A percentile compares a stretch with the other conserved stretches of the same genome.
phyloP scores from a whole-genome alignment of 2,113 vertebrate genomes.

The Melanostigma gelatinosum region DNA sequence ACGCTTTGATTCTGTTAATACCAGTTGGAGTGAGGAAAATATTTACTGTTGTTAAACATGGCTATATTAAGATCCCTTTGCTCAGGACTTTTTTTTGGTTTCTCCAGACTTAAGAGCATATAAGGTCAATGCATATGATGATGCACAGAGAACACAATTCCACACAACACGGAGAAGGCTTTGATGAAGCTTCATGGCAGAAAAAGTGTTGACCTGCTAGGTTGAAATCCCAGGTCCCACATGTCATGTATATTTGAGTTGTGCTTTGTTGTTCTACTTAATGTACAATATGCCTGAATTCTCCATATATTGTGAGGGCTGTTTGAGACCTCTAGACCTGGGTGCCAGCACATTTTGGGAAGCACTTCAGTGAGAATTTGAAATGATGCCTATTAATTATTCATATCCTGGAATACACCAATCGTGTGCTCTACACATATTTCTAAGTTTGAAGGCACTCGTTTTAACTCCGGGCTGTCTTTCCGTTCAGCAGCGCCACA shows the following conservation, averaged over 20 bases:
- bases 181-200: constrained; percentile 55
- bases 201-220: constrained; percentile 53
- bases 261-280: constrained; percentile 77
- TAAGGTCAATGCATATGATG: constrained; percentile 50
- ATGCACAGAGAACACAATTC: constrained; percentile 23
- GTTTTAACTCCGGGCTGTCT: constrained; percentile 60
- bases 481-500: constrained; percentile 22
- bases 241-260: constrained; percentile 79
- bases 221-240: constrained; percentile 63
- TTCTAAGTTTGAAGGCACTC: constrained; percentile 72
- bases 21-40: constrained; percentile 66
- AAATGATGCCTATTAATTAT: constrained; percentile 81
- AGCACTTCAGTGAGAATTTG: constrained; percentile 82
- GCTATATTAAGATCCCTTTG: constrained; percentile 70
- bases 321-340: constrained; percentile 79
- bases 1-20: constrained; percentile 72
- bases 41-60: constrained; percentile 70
- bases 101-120: constrained; percentile 41
- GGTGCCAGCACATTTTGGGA: constrained; percentile 81
- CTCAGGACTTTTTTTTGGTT: constrained; percentile 31
- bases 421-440: constrained; percentile 71
- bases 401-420: constrained; percentile 79
- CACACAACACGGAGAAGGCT: constrained; percentile 43
- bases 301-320: constrained; percentile 73
- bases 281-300: constrained; percentile 71